Conservation (phyloP, 2,113 vertebrate genomes). For the Callospermophilus lateralis region DNA sequence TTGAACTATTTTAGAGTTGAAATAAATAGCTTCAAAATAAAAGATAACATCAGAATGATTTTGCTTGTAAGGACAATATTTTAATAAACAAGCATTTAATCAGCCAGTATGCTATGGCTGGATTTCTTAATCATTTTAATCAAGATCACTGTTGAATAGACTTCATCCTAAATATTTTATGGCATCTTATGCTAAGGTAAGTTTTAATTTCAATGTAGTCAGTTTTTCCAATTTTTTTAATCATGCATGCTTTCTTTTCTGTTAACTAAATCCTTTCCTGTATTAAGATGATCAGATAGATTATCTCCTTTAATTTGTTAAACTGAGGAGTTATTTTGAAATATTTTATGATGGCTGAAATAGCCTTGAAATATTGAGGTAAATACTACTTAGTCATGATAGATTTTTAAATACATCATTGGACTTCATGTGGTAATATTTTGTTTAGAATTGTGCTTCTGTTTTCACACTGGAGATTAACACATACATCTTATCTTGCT, state of each 20-base stretch:
- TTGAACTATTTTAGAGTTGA: conserved; percentile 58
- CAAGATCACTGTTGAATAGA: not conserved
- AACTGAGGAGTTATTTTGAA: not conserved
- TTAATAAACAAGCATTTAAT: not conserved
- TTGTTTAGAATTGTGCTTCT: not conserved
- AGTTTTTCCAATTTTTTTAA: not conserved
- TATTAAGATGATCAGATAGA: not conserved
- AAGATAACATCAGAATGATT: not conserved
- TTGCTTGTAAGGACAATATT: not conserved
- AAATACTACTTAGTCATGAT: not conserved
- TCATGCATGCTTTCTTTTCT: not conserved
- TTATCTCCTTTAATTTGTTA: not conserved
- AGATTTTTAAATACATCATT: not conserved
- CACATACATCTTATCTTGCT: not conserved
- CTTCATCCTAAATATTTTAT: conserved; percentile 8
- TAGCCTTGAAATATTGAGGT: not conserved
- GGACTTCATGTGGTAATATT: not conserved
- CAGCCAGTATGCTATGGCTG: not conserved
- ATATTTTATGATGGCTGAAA: not conserved
- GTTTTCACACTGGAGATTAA: not conserved
- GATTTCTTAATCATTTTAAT: conserved; percentile 19
- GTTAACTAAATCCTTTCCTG: not conserved
- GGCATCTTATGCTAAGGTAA: not conserved
- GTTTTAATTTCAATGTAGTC: not conserved
- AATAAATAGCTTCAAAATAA: conserved; percentile 41